Conservation (phyloP, 2,113 vertebrate genomes). For the Toxostoma redivivum region DNA sequence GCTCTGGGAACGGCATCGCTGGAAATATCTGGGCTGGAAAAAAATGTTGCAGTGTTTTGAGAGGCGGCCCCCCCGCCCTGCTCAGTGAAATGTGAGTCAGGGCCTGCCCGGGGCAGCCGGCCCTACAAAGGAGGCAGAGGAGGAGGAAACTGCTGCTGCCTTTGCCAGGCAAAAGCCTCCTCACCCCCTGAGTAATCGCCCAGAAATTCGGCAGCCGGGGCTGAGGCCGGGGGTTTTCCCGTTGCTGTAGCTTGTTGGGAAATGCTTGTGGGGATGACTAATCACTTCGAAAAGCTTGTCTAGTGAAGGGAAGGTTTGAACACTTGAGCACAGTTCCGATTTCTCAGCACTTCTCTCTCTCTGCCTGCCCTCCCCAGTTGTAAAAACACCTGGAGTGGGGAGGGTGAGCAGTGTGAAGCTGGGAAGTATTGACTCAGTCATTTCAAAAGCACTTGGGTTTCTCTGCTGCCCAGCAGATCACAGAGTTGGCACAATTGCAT, state of each 20-base stretch:
- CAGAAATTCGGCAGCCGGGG: background rate
- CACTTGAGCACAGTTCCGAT: background rate
- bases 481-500: background rate
- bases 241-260: slow-evolving; percentile 11
- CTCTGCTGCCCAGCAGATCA: background rate
- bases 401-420: background rate
- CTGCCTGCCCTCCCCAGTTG: background rate
- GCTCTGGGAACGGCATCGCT: background rate
- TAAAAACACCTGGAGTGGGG: background rate
- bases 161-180: slow-evolving; percentile 41
- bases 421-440: background rate
- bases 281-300: background rate
- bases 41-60: background rate
- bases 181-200: slow-evolving; percentile 8
- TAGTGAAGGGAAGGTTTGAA: background rate
- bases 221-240: slow-evolving; percentile 7
- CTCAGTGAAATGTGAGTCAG: slow-evolving; percentile 34
- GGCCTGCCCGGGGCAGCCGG: slow-evolving; percentile 4
- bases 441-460: background rate
- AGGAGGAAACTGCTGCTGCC: slow-evolving; percentile 19
- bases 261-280: slow-evolving; percentile 27
- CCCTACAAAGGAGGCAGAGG: background rate
- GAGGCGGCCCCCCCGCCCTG: background rate
- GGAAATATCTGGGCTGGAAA: background rate
- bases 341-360: background rate